Evolutionary conservation across 2,888 invertebrate species (phyloP).

Genomic region (Yponomeuta cagnagella): DNA sequence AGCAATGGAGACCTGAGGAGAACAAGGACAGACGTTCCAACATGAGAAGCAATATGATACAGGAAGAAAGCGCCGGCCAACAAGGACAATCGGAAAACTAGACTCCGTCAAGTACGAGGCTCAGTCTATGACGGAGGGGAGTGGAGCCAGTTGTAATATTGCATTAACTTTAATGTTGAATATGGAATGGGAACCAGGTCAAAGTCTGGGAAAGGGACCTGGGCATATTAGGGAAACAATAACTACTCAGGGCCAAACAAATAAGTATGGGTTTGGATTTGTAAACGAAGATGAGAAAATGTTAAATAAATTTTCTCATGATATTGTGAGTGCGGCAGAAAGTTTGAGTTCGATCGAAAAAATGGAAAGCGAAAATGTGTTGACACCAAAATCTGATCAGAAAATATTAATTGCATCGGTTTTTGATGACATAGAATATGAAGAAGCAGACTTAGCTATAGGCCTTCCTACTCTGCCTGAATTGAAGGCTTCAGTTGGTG

Average conservation of each 20-base stretch:
- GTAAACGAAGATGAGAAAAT: no score
- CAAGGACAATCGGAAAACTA: background rate
- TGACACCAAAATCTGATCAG: no score
- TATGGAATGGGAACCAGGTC: background rate
- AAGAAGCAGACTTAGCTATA: background rate
- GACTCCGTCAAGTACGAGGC: background rate
- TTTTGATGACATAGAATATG: conserved; percentile 1
- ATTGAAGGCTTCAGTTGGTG: background rate
- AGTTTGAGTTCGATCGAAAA: background rate
- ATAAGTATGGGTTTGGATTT: background rate
- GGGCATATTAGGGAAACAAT: background rate
- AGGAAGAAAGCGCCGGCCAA: no score
- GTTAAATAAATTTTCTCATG: background rate
- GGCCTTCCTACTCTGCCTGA: background rate
- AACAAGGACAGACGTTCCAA: background rate
- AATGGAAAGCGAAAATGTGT: background rate
- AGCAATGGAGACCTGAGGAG: background rate
- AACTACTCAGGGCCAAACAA: background rate
- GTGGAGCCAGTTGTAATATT: background rate
- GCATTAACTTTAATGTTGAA: background rate
- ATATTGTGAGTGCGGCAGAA: background rate
- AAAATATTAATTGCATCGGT: background rate
- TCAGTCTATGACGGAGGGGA: background rate
- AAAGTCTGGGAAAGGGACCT: background rate
- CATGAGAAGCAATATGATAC: no score